Base-by-base conservation (phyloP, 2,113 vertebrate species). In the Manacus vitellinus region DNA sequence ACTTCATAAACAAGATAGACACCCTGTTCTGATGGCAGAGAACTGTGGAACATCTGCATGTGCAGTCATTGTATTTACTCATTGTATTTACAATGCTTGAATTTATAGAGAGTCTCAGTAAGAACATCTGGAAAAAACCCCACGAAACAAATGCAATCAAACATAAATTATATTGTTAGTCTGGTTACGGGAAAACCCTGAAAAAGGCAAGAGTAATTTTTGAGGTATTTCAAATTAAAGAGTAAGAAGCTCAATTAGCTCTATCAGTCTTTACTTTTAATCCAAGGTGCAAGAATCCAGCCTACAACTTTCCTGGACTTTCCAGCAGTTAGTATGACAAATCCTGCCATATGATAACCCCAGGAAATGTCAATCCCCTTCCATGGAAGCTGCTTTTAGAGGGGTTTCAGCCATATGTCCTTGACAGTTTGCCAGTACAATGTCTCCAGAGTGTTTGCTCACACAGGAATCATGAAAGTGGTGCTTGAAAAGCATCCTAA, bases 21-120 rank as follows among this genome's bases (percentile, higher is more conserved):
- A n/a, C 8, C 31, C 19, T 31, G 2, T 77, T 67, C 43, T 4
- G 0, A 31, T 0, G 1, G 49, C 10, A 56, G 61, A 14, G 63
- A 68, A 44, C 75, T 31, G 9, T 39, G 28, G 51, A 14, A 33
- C 44, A 59, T 43, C n/a, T 46, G 13, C 30, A 73, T 9, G 7
- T 35, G 24, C 35, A 82, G 24, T 79, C 14, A 78, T 9, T 12
- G 18, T 25, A 35, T 51, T 61, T 79, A 70, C 47, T 81, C 30
- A 47, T 35, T 35, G 35, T 35, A 17, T 59, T 51, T 6, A 54
- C 31, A 88, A 25, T 44, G 35, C 41, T 92, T 72, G 7, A 5
- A 39, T 63, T 84, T 93, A 82, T 74, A 30, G 39, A 85, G 27
- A 72, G 12, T 17, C 37, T 77, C 49, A 75, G 22, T 22, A 91